phyloP scores from a whole-genome alignment of 2,888 invertebrate species.

The Drosophila parthenogenetica region DNA sequence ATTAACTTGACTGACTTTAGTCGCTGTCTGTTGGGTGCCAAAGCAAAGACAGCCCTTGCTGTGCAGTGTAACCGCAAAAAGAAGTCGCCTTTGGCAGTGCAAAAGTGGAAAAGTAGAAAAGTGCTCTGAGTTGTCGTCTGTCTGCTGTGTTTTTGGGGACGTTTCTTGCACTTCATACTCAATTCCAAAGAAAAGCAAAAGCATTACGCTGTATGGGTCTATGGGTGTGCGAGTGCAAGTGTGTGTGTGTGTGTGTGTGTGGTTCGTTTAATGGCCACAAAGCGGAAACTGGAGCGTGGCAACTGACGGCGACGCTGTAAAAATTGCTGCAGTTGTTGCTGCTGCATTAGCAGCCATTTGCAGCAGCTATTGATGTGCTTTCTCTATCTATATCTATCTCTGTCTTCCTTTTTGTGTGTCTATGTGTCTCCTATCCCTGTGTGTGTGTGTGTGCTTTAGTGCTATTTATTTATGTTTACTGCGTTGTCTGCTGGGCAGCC shows the following conservation, averaged over 20 bases:
- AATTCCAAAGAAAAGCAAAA: conserved; percentile 7
- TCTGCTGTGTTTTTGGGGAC: conserved; percentile 40
- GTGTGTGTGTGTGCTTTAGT: conserved; percentile 55
- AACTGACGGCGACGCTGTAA: conserved; percentile 52
- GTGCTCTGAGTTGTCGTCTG: conserved; percentile 47
- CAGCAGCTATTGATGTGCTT: conserved; percentile 68
- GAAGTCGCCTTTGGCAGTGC: conserved; percentile 35
- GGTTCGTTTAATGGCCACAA: conserved; percentile 75
- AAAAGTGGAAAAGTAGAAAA: conserved; percentile 36
- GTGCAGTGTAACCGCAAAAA: conserved; percentile 33
- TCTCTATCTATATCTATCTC: conserved; percentile 1
- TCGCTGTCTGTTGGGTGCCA: conserved; percentile 17
- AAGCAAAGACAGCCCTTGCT: conserved; percentile 14
- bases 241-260: conserved; percentile 39
- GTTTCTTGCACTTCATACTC: conserved; percentile 54
- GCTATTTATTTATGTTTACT: conserved; percentile 73
- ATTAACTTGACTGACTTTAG: conserved; percentile 21
- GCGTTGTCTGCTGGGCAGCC: conserved; percentile 53
- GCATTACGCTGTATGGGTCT: conserved; percentile 5
- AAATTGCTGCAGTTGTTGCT: conserved; percentile 64
- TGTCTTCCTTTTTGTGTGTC: conserved; percentile 6
- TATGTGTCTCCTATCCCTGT: conserved; percentile 15
- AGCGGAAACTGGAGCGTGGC: conserved; percentile 77
- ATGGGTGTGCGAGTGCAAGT: conserved; percentile 33
- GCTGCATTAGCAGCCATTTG: conserved; percentile 78